These are phyloP conservation scores for Apamea sordens DNA, from an alignment of 2,888 invertebrate genomes.

Conservation along the genomic window DNA sequence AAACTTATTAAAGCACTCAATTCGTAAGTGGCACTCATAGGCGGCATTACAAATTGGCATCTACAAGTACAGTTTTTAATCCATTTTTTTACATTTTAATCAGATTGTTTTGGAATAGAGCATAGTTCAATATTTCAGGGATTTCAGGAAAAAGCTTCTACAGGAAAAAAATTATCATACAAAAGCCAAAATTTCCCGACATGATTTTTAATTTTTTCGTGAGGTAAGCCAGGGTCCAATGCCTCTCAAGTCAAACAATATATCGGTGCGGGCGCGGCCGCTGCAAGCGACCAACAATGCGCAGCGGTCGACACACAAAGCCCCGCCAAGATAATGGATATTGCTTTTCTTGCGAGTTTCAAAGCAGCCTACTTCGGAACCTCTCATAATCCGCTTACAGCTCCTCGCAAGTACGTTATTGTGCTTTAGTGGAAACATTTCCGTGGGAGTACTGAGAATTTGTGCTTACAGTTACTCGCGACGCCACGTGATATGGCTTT, in stretches of 20 bases:
- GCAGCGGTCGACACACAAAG: slow-evolving; percentile 83
- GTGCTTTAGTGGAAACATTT: slow-evolving; percentile 85
- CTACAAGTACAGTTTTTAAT: not conserved
- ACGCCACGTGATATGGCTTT: slow-evolving; percentile 75
- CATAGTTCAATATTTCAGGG: not conserved
- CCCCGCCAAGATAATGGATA: slow-evolving; percentile 88
- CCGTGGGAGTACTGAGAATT: slow-evolving; percentile 74
- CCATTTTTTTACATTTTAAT: not conserved
- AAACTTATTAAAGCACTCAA: not conserved
- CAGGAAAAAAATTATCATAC: not conserved
- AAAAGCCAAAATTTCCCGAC: slow-evolving; percentile 25
- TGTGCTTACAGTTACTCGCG: slow-evolving; percentile 74
- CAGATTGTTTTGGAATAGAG: not conserved
- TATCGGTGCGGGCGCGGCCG: slow-evolving; percentile 69
- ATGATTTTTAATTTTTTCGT: slow-evolving; percentile 64
- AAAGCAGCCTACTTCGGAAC: slow-evolving; percentile 89
- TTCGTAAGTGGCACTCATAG: not conserved
- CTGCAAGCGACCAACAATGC: slow-evolving; percentile 83
- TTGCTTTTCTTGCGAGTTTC: slow-evolving; percentile 90
- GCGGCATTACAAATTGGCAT: not conserved
- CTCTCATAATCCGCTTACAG: slow-evolving; percentile 89
- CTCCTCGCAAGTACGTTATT: slow-evolving; percentile 83
- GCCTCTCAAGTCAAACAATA: slow-evolving; percentile 78
- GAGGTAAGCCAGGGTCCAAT: slow-evolving; percentile 69
- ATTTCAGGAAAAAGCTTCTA: not conserved